Evolutionary conservation across 30 jellyfish, hydroid and myxozoan genomes (phyloP).

Genomic region (Cassiopea andromeda): DNA sequence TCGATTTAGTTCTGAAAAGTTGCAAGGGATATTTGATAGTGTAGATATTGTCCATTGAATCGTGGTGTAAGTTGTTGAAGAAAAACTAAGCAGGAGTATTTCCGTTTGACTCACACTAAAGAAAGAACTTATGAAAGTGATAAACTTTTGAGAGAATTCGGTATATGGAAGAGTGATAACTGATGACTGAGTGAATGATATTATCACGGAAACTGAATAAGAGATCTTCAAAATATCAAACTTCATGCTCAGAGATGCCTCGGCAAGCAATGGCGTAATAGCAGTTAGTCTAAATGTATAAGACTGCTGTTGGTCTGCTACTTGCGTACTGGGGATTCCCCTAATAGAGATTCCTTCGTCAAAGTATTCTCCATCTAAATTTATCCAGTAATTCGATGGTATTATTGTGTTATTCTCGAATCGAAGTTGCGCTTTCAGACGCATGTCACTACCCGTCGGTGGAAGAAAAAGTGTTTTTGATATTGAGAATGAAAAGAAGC

Average conservation of each 20-base stretch:
- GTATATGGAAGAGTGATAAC: conserved; percentile 15
- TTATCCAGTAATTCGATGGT: conserved; percentile 61
- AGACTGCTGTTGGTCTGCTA: background rate
- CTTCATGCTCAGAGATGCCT: conserved; percentile 11
- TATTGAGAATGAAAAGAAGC: conserved; percentile 49
- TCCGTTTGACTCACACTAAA: conserved; percentile 27
- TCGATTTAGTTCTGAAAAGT: conserved; percentile 21
- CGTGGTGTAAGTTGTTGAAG: conserved; percentile 9
- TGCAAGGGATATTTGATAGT: conserved; percentile 49
- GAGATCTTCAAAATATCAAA: conserved; percentile 7
- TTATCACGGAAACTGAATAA: conserved; percentile 5
- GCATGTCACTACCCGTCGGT: conserved; percentile 81
- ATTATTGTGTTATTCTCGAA: conserved; percentile 24
- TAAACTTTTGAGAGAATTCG: conserved; percentile 36
- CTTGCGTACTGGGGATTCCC: conserved; percentile 36
- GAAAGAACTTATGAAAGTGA: conserved; percentile 47
- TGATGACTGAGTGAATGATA: conserved; percentile 35
- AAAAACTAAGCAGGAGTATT: background rate
- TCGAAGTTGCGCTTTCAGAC: conserved; percentile 46
- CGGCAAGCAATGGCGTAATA: conserved; percentile 57
- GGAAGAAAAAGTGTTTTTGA: conserved; percentile 64
- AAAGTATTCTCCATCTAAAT: conserved; percentile 39
- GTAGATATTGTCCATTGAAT: conserved; percentile 44
- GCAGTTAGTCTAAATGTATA: conserved; percentile 54
- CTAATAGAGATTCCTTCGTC: conserved; percentile 29